Percentiles rank a stretch among this genome's conserved stretches.
Conservation (phyloP, 2,888 invertebrate genomes). For the Odontocolon sp. region DNA sequence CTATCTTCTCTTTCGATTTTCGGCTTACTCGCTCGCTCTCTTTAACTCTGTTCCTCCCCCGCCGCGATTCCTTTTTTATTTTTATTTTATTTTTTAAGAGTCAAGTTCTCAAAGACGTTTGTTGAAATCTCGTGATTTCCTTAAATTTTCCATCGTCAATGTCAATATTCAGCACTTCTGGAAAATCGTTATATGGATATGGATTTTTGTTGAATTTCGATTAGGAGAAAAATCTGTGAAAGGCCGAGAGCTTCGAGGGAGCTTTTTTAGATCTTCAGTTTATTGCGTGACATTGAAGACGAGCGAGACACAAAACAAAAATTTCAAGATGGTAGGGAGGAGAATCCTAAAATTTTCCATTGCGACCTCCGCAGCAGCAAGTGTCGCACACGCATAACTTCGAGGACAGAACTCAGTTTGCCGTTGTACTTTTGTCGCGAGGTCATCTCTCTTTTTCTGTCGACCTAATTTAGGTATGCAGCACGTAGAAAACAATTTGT, state of each 20-base stretch:
- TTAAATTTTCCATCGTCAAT: slow-evolving; percentile 39
- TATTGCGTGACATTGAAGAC: not conserved
- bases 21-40: not conserved
- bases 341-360: slow-evolving; percentile 26
- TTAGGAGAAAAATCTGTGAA: too few relatives aligned
- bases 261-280: not conserved
- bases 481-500: too few relatives aligned
- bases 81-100: not conserved
- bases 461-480: slow-evolving; percentile 29
- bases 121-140: slow-evolving; percentile 34
- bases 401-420: slow-evolving; percentile 8
- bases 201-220: too few relatives aligned
- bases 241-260: too few relatives aligned
- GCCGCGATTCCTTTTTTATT: not conserved
- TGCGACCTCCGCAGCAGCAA: not conserved
- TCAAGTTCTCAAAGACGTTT: not conserved
- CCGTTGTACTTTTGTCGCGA: not conserved
- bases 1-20: slow-evolving; percentile 5
- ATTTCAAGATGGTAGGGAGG: not conserved
- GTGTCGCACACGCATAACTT: not conserved
- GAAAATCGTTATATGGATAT: not conserved
- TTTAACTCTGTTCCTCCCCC: not conserved
- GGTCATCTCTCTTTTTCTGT: slow-evolving; percentile 17
- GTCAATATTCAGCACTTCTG: not conserved
- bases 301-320: too few relatives aligned